phyloP scores from a whole-genome alignment of 37 sponge, comb jelly and placozoan genomes.

The Beroe ovata region DNA sequence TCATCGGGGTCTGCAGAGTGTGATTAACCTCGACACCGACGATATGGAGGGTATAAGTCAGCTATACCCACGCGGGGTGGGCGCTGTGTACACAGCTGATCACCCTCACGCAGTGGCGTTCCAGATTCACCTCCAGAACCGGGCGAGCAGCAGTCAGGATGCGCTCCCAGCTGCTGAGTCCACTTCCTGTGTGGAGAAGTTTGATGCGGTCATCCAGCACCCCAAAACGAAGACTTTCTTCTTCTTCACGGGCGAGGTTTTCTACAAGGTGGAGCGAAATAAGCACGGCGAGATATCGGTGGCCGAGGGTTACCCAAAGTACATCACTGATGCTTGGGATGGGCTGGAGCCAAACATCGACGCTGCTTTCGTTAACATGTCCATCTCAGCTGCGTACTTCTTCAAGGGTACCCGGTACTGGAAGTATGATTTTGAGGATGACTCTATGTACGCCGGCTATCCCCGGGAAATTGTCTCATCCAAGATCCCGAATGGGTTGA shows the following conservation, averaged over 20 bases:
- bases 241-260: background rate
- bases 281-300: slow-evolving; percentile 11
- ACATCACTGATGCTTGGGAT: background rate
- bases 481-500: background rate
- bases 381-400: background rate
- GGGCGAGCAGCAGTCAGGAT: background rate
- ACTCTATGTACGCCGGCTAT: slow-evolving; percentile 1
- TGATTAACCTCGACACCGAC: background rate
- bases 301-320: slow-evolving; percentile 16
- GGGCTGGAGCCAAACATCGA: slow-evolving; percentile 20
- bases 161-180: background rate
- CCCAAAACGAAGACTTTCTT: slow-evolving; percentile 8
- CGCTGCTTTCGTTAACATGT: slow-evolving; percentile 12
- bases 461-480: background rate
- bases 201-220: slow-evolving; percentile 33
- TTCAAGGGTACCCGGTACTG: slow-evolving; percentile 28
- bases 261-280: slow-evolving; percentile 49
- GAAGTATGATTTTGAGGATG: slow-evolving; percentile 1
- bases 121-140: background rate
- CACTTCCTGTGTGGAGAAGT: background rate
- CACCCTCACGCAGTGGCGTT: background rate
- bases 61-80: background rate
- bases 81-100: slow-evolving; percentile 16
- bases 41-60: background rate
- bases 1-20: background rate